A percentile compares a stretch with the other conserved stretches of the same genome.
Evolutionary conservation across 2,888 invertebrate species (phyloP).

Genomic region (Neelides folsomi): DNA sequence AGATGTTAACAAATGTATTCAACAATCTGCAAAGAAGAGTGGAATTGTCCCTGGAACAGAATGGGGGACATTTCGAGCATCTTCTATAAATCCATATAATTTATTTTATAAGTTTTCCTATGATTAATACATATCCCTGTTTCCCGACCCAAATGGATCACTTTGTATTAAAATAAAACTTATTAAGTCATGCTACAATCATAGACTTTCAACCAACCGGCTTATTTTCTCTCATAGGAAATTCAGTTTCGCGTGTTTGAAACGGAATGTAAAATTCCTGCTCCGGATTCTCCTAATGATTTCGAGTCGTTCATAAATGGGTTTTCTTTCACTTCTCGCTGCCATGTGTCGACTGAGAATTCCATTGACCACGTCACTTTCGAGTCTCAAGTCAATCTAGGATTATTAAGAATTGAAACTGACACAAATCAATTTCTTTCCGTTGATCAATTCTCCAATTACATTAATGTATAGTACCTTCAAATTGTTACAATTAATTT

Average conservation of each 20-base stretch:
- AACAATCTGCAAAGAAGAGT: too few species aligned
- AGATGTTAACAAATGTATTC: too few species aligned
- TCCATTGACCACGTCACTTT: slow-evolving; percentile 23
- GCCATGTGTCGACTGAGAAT: slow-evolving; percentile 22
- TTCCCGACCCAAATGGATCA: too few species aligned
- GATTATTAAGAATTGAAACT: slow-evolving; percentile 31
- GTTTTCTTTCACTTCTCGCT: slow-evolving; percentile 29
- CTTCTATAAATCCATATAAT: too few species aligned
- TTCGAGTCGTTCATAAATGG: slow-evolving; percentile 30
- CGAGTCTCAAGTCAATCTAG: slow-evolving; percentile 31
- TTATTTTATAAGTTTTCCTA: too few species aligned
- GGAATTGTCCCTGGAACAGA: too few species aligned
- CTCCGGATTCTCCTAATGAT: slow-evolving; percentile 24
- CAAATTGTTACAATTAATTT: too few species aligned
- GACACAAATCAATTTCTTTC: slow-evolving; percentile 30
- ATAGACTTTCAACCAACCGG: too few species aligned
- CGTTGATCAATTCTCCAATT: slow-evolving; percentile 32
- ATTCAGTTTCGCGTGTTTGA: slow-evolving; percentile 31
- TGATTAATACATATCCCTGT: too few species aligned
- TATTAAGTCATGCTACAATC: too few species aligned
- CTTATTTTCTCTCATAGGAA: slow-evolving; percentile 18
- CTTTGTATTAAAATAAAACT: too few species aligned
- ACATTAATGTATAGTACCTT: slow-evolving; percentile 24
- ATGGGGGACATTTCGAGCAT: too few species aligned
- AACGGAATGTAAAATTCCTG: slow-evolving; percentile 30